Conservation (phyloP, 2,113 vertebrate genomes). For the Anhinga anhinga region DNA sequence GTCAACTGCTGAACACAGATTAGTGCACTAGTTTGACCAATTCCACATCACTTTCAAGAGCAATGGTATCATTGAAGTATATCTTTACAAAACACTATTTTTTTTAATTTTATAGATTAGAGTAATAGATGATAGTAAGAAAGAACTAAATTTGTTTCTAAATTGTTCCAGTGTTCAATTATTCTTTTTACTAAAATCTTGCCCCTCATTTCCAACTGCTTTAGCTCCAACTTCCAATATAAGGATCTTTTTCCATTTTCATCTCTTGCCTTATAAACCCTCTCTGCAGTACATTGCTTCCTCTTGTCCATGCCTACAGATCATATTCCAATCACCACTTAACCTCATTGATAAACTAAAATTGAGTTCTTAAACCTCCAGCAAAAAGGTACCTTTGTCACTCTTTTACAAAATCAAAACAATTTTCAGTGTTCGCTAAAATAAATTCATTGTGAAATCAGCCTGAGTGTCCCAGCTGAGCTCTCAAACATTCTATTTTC, state of each 20-base stretch:
- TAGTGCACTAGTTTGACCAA: background rate
- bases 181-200: background rate
- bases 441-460: background rate
- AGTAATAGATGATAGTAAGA: background rate
- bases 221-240: background rate
- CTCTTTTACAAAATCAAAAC: background rate
- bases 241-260: background rate
- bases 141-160: background rate
- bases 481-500: background rate
- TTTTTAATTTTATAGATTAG: background rate
- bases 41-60: background rate
- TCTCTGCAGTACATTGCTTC: background rate
- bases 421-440: background rate
- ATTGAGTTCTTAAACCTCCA: background rate
- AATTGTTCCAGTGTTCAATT: background rate
- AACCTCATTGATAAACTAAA: background rate
- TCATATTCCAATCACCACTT: background rate
- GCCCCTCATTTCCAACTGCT: background rate
- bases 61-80: background rate
- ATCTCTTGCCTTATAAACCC: background rate
- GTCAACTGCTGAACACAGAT: background rate
- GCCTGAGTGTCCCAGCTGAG: background rate
- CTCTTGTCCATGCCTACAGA: background rate
- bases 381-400: background rate
- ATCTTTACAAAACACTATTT: background rate